Evolutionary conservation across 2,113 vertebrate species (phyloP).

Genomic region (Nestor notabilis): DNA sequence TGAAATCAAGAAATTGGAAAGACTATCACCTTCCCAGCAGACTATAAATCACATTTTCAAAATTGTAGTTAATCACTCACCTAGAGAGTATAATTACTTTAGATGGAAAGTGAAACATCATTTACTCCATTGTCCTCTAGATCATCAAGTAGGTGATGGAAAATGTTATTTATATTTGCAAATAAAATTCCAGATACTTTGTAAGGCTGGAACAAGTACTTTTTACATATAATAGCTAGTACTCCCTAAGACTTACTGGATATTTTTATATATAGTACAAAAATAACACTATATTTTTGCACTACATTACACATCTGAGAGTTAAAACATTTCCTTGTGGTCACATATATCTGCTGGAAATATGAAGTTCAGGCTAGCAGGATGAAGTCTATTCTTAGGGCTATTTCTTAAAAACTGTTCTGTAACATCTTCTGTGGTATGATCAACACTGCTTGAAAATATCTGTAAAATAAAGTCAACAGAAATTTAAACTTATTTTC

Average conservation of each 20-base stretch:
- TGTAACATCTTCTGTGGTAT: neutral
- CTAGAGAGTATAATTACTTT: conserved; percentile 31
- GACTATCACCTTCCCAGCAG: conserved; percentile 23
- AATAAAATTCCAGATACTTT: neutral
- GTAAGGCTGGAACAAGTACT: neutral
- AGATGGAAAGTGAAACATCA: conserved; percentile 8
- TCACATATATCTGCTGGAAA: conserved; percentile 11
- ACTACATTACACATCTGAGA: neutral
- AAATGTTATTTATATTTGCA: neutral
- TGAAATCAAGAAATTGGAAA: conserved; percentile 49
- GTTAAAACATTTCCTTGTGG: conserved; percentile 18
- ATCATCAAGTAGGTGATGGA: neutral
- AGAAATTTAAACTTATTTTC: conserved; percentile 28
- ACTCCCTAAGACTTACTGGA: neutral
- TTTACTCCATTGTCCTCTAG: conserved; percentile 28
- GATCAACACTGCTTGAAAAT: conserved; percentile 22
- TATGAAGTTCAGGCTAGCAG: neutral
- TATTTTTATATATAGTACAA: neutral
- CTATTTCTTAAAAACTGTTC: conserved; percentile 23
- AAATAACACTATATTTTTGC: neutral
- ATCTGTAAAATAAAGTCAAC: conserved; percentile 37
- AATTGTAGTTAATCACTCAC: conserved; percentile 53
- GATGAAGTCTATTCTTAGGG: conserved; percentile 35
- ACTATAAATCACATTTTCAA: conserved; percentile 38
- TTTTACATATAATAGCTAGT: neutral